A percentile compares a stretch with the other conserved stretches of the same genome.
These are phyloP conservation scores for Clupea harengus DNA, from an alignment of 2,113 vertebrate species.

Conservation along the genomic window DNA sequence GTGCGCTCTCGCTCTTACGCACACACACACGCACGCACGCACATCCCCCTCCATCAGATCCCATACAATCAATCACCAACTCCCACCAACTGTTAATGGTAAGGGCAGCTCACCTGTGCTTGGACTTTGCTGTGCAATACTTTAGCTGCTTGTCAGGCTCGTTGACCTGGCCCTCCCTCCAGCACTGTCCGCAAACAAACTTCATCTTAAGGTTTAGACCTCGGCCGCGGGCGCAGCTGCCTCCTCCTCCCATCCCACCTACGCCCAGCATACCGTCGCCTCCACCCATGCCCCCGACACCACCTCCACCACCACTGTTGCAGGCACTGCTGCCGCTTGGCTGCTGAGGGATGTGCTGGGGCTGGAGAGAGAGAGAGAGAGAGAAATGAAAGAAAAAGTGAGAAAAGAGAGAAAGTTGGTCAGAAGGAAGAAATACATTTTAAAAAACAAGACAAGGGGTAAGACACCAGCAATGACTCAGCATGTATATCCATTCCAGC, in stretches of 20 bases:
- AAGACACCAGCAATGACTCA: not conserved
- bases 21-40: too few species aligned
- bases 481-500: not conserved
- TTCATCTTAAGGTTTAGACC: constrained; percentile 91
- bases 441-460: not conserved
- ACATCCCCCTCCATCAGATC: not conserved
- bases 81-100: too few species aligned
- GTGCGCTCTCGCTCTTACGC: too few species aligned
- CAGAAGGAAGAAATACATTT: not conserved
- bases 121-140: constrained; percentile 96
- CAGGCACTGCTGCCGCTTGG: constrained; percentile 50
- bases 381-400: not conserved
- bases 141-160: constrained; percentile 97
- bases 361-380: constrained; percentile 50
- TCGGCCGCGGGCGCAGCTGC: constrained; percentile 49
- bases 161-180: constrained; percentile 94
- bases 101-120: constrained; percentile 80
- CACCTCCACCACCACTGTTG: constrained; percentile 47
- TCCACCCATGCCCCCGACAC: constrained; percentile 45
- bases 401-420: not conserved
- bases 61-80: not conserved
- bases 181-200: constrained; percentile 97
- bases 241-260: constrained; percentile 51
- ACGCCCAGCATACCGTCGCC: constrained; percentile 54
- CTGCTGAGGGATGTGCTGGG: constrained; percentile 61